phyloP scores from a whole-genome alignment of 2,888 invertebrate species.

The Cheilosia vulpina region DNA sequence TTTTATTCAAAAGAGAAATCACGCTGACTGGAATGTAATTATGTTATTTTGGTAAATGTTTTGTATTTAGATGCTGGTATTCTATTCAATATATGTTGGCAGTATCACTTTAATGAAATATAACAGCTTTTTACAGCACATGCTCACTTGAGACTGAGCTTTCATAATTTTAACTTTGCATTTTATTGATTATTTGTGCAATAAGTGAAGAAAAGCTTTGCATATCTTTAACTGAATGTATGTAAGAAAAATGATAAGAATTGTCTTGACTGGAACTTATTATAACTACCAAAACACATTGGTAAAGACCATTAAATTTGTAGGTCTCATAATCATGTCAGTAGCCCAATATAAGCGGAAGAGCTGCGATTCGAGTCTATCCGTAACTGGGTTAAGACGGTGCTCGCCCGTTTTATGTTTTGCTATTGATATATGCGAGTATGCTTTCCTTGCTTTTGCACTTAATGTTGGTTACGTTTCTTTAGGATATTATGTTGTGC shows the following conservation, averaged over 20 bases:
- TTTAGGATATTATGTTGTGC: no score
- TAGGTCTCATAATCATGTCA: no score
- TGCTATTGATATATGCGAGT: no score
- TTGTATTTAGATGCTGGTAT: no score
- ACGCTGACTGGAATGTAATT: not conserved
- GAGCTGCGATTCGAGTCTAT: no score
- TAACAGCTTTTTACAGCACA: constrained; percentile 18
- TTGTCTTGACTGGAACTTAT: not conserved
- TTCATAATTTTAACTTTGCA: not conserved
- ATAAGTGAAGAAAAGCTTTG: not conserved
- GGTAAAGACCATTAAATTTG: no score
- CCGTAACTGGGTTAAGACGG: no score
- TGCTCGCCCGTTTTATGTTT: no score
- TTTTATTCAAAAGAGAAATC: not conserved
- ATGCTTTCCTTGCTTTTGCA: not conserved
- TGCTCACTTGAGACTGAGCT: constrained; percentile 20
- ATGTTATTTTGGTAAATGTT: no score
- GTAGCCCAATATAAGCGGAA: no score
- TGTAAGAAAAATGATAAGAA: not conserved
- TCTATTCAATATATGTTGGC: no score
- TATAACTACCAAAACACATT: not conserved
- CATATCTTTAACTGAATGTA: not conserved
- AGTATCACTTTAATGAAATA: not conserved
- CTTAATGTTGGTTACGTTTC: no score
- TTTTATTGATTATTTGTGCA: constrained; percentile 26